A percentile compares a stretch with the other conserved stretches of the same genome.
phyloP scores from a whole-genome alignment of 1,140 invertebrate species.

The Tetramorium parvispinum region DNA sequence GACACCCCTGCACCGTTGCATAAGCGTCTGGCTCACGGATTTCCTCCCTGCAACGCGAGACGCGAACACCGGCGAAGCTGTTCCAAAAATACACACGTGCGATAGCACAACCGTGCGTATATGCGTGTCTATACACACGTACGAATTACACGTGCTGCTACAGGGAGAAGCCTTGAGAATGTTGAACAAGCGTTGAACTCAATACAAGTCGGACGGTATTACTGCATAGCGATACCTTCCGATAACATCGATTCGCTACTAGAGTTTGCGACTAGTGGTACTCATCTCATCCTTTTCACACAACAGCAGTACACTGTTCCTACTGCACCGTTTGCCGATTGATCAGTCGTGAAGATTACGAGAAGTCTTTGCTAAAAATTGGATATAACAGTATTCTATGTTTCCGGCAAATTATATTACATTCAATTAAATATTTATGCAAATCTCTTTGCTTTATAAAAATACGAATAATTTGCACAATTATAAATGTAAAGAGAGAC shows the following conservation, averaged over 20 bases:
- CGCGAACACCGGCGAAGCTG: constrained; percentile 44
- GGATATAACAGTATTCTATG: not conserved
- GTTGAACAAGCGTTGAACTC: constrained; percentile 55
- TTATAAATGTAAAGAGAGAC: not conserved
- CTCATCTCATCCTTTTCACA: constrained; percentile 56
- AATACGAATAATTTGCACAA: constrained; percentile 9
- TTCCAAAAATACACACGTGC: constrained; percentile 58
- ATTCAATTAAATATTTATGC: not conserved
- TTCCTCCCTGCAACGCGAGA: constrained; percentile 66
- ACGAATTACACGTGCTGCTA: not conserved
- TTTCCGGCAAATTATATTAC: not conserved
- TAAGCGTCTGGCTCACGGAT: constrained; percentile 73
- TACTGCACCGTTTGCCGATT: constrained; percentile 17
- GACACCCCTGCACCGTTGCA: constrained; percentile 72
- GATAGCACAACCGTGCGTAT: constrained; percentile 40
- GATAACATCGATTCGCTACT: constrained; percentile 68
- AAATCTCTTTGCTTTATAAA: not conserved
- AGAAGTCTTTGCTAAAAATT: not conserved
- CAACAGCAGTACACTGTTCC: not conserved
- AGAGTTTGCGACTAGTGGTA: constrained; percentile 36
- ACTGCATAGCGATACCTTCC: constrained; percentile 71
- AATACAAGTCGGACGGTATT: constrained; percentile 47
- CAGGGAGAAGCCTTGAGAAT: constrained; percentile 64
- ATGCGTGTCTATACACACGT: not conserved
- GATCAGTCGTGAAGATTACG: constrained; percentile 33